Conservation (phyloP, 2,888 invertebrate species). For the Ochropleura plecta region DNA sequence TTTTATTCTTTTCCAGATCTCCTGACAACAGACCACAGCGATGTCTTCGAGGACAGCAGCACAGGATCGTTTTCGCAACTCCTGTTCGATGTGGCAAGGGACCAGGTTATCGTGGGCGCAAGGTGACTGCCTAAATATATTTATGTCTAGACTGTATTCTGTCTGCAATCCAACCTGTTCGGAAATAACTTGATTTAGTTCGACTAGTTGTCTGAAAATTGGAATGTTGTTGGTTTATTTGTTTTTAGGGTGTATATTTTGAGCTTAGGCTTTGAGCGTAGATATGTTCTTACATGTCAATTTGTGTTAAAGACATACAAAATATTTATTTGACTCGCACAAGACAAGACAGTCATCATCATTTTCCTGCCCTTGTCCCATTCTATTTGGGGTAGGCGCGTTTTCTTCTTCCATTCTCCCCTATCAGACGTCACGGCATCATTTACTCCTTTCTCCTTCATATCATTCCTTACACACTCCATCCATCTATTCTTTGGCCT, state of each 20-base stretch:
- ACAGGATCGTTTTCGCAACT: constrained; percentile 95
- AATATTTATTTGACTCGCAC: too few species aligned
- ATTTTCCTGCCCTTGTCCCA: too few species aligned
- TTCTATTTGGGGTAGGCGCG: too few species aligned
- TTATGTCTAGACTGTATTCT: constrained; percentile 61
- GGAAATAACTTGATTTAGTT: constrained; percentile 58
- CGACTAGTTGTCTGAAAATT: constrained; percentile 41
- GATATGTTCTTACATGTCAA: too few species aligned
- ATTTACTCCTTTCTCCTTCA: too few species aligned
- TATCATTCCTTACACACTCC: too few species aligned
- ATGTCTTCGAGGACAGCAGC: constrained; percentile 93
- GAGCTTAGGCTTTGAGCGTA: neutral
- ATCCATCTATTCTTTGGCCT: too few species aligned
- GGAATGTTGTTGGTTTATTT: constrained; percentile 36
- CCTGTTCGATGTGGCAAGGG: constrained; percentile 96
- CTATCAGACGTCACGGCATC: too few species aligned
- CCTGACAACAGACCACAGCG: constrained; percentile 90
- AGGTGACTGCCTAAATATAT: constrained; percentile 91
- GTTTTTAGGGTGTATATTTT: neutral
- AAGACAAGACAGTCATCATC: too few species aligned
- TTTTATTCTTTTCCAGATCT: constrained; percentile 72
- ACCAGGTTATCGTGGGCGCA: constrained; percentile 97
- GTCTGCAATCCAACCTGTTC: constrained; percentile 64
- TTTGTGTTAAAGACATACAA: too few species aligned
- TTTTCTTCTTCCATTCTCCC: too few species aligned